phyloP scores from a whole-genome alignment of 2,888 invertebrate species.

The Meiosimyza platycephala region DNA sequence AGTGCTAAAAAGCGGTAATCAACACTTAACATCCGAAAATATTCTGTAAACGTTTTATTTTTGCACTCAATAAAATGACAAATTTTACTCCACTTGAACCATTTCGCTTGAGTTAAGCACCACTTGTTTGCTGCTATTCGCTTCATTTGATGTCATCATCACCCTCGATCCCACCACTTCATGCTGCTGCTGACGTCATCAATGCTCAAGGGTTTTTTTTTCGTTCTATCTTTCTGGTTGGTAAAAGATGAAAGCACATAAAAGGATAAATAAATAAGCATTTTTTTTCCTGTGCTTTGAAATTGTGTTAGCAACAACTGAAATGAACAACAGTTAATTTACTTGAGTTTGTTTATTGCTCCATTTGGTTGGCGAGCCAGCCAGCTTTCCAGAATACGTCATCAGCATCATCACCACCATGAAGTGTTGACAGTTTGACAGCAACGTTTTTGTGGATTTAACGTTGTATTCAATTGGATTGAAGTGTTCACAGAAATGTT shows the following conservation, averaged over 20 bases:
- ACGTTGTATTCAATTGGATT: slow-evolving; percentile 46
- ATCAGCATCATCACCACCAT: slow-evolving; percentile 1
- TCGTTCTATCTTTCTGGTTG: background rate
- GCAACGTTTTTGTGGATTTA: slow-evolving; percentile 40
- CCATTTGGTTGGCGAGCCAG: background rate
- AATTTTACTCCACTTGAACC: no score
- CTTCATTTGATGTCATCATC: slow-evolving; percentile 12
- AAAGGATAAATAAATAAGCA: slow-evolving; percentile 4
- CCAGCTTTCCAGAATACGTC: background rate
- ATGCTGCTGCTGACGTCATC: slow-evolving; percentile 4
- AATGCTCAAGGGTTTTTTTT: background rate
- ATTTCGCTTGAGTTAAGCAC: no score
- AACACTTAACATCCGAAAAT: no score
- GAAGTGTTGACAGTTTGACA: slow-evolving; percentile 57
- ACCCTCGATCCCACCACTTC: slow-evolving; percentile 35
- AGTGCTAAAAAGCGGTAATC: no score
- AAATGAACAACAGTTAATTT: slow-evolving; percentile 11
- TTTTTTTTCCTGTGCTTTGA: background rate
- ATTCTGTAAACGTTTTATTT: no score
- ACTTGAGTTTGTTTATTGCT: slow-evolving; percentile 6
- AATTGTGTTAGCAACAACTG: background rate
- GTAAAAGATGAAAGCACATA: background rate
- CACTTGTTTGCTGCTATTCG: no score
- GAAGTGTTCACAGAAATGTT: slow-evolving; percentile 57
- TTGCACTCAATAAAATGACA: no score